Evolutionary conservation across 2,888 invertebrate species (phyloP).

Genomic region (Luperina testacea): DNA sequence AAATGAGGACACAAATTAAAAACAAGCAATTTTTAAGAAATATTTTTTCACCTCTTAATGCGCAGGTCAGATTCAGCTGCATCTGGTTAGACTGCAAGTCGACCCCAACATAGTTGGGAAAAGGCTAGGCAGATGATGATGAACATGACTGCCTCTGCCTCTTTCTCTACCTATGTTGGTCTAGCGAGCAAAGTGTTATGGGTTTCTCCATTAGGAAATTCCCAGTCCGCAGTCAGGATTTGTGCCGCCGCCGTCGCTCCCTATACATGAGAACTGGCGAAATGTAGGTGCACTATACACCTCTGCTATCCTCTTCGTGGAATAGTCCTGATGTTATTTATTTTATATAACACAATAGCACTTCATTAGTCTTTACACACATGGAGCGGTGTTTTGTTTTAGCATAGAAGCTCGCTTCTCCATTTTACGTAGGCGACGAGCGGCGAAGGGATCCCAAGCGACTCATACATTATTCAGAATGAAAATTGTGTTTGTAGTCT

Average conservation of each 20-base stretch:
- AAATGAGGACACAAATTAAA: no score
- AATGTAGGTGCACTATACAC: not conserved
- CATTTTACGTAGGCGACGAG: conserved; percentile 18
- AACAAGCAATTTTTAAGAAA: no score
- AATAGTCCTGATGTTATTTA: not conserved
- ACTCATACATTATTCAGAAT: conserved; percentile 44
- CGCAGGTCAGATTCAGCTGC: no score
- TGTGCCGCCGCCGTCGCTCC: no score
- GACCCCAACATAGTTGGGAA: no score
- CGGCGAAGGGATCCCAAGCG: not conserved
- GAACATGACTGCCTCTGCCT: not conserved
- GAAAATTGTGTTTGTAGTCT: conserved; percentile 19
- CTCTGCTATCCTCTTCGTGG: not conserved
- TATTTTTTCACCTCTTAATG: no score
- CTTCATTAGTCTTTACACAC: conserved; percentile 31
- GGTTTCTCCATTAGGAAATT: not conserved
- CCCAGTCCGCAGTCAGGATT: not conserved
- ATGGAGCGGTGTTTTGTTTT: conserved; percentile 4
- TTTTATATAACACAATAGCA: conserved; percentile 26
- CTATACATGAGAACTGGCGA: not conserved
- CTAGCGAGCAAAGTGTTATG: not conserved
- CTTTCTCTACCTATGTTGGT: not conserved
- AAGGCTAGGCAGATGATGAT: no score
- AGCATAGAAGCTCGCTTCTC: conserved; percentile 20
- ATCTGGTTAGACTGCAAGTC: no score